phyloP scores from a whole-genome alignment of 2,888 invertebrate species.

The Prosapia bicincta region DNA sequence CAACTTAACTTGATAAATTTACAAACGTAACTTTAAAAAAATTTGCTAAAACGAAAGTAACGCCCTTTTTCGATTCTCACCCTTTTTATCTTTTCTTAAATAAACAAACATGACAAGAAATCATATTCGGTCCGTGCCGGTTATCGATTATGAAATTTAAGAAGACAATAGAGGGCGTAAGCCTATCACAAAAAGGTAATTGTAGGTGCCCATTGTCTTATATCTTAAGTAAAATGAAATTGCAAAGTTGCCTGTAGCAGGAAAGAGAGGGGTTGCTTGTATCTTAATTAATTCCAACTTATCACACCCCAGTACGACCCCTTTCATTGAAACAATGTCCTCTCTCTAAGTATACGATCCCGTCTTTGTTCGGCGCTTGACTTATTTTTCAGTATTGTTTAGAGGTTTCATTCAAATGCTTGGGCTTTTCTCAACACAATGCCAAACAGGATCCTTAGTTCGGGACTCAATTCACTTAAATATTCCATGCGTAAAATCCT shows the following conservation, averaged over 20 bases:
- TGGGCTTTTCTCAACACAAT: slow-evolving; percentile 4
- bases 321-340: slow-evolving; percentile 14
- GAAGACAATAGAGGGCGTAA: no score
- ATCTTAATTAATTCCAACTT: slow-evolving; percentile 33
- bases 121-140: no score
- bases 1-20: no score
- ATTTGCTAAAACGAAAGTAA: no score
- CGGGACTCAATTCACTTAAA: not conserved
- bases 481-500: not conserved
- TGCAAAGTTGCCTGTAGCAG: slow-evolving; percentile 1
- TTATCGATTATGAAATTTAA: no score
- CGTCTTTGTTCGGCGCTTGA: slow-evolving; percentile 27
- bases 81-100: no score
- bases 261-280: not conserved
- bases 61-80: no score
- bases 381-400: slow-evolving; percentile 30
- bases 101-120: no score
- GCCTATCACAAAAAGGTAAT: not conserved
- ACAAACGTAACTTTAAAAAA: no score
- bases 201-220: not conserved
- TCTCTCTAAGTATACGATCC: slow-evolving; percentile 19
- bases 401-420: slow-evolving; percentile 9
- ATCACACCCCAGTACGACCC: slow-evolving; percentile 29
- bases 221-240: slow-evolving; percentile 19
- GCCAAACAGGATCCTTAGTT: slow-evolving; percentile 5